Conservation (phyloP, 2,113 vertebrate genomes). For the Acrocephalus arundinaceus region DNA sequence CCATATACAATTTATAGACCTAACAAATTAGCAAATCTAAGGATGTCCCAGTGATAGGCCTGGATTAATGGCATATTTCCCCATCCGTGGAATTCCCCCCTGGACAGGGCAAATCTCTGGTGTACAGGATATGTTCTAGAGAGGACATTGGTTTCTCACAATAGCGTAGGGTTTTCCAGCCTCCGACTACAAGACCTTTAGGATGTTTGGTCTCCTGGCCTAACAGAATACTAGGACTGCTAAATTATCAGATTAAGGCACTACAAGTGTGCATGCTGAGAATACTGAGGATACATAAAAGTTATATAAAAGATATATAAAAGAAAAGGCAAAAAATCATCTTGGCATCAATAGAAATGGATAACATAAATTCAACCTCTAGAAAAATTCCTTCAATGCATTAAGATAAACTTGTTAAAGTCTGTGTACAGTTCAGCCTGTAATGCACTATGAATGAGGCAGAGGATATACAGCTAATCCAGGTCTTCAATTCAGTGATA, state of each 20-base stretch:
- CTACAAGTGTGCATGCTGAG: not conserved
- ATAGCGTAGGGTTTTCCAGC: not conserved
- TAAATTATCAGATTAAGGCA: not conserved
- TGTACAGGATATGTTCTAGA: not conserved
- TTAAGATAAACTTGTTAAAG: not conserved
- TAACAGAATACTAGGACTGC: not conserved
- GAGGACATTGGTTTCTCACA: not conserved
- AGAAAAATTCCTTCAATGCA: not conserved
- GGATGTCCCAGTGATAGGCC: not conserved
- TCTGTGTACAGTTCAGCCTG: not conserved
- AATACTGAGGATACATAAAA: not conserved
- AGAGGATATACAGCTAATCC: not conserved
- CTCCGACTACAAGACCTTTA: not conserved
- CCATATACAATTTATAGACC: rapidly evolving
- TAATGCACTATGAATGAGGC: not conserved
- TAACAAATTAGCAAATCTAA: not conserved
- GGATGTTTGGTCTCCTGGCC: not conserved
- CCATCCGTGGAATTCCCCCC: not conserved
- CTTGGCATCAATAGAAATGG: not conserved
- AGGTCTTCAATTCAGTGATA: not conserved
- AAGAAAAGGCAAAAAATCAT: not conserved
- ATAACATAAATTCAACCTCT: not conserved
- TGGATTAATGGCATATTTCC: too few relatives aligned
- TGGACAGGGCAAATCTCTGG: not conserved
- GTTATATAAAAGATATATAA: not conserved